Percentiles rank a stretch among this genome's conserved stretches.
Evolutionary conservation across 1,140 invertebrate species (phyloP).

Genomic region (Ceratina australensis): DNA sequence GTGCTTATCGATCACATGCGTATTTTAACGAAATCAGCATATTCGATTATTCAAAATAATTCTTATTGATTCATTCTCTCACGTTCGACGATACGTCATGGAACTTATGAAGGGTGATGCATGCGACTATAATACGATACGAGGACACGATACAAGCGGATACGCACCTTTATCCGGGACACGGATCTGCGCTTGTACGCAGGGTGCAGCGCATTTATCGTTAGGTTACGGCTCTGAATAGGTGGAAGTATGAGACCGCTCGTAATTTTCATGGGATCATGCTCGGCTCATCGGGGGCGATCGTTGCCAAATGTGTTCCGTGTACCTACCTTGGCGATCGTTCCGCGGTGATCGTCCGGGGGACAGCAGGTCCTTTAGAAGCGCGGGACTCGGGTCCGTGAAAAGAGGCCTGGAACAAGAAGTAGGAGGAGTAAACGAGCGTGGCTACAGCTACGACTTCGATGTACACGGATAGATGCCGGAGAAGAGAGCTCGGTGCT

Average conservation of each 20-base stretch:
- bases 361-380: slow-evolving; percentile 31
- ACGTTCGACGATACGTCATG: no score
- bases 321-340: neutral
- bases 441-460: slow-evolving; percentile 36
- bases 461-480: slow-evolving; percentile 42
- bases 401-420: slow-evolving; percentile 10
- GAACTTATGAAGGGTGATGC: no score
- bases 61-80: no score
- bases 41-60: no score
- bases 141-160: no score
- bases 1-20: no score
- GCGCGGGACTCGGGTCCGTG: slow-evolving; percentile 22
- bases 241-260: neutral
- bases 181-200: neutral
- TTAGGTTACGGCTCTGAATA: neutral
- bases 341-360: neutral
- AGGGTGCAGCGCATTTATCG: neutral
- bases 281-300: neutral
- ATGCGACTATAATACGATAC: no score
- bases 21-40: no score
- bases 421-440: slow-evolving; percentile 41
- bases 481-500: slow-evolving; percentile 10
- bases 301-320: slow-evolving; percentile 17
- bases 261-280: slow-evolving; percentile 7
- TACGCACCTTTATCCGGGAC: neutral